Evolutionary conservation across 2,797 vertebrate species (phyloP), one percentile per base, ranked within the genome.

Genomic region (Falco cherrug): DNA sequence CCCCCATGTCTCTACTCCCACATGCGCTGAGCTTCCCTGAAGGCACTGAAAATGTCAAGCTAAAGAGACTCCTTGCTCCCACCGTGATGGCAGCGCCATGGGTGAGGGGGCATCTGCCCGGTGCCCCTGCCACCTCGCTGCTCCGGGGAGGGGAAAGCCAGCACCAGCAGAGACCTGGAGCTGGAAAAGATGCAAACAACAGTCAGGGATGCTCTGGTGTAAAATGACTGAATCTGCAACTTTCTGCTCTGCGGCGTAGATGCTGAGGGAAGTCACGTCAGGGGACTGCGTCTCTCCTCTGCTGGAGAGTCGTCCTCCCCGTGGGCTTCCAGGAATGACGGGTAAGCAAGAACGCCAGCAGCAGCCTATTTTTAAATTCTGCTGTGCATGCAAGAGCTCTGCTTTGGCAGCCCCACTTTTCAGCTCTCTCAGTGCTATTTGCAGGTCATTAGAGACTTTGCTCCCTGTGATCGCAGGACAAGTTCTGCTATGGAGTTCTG

Each of bases 61-160:
- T 26, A 13, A 41, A 7, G 25, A 56, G 25, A 8, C 48, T 26
- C 63, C 70, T 48, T 2, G 2, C 17, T 60, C 54, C 48, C 25
- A 3, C 77, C 2, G 16, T 33, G 39, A 39, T 2, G 26, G 56
- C 54, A 39, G 64, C 1, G 1, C 48, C 50, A 13, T 3, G 3
- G 47, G 74, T 2, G 7, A 61, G 37, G 13, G 8, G 37, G 45
- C 1, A 15, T 20, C 71, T 35, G 45, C 53, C 51, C 9, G 0
- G 16, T 51, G 37, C 17, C 71, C 20, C 37, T 2, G 2, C 59
- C 5, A 0, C 47, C 48, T 20, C 5, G 3, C 35, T 41, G 60
- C 76, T 33, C 26, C 1, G 5, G 26, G 16, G 74, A n/a, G 50
- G 11, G 29, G 18, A 43, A 41, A 56, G 48, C 5, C 41, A 16